phyloP scores from a whole-genome alignment of 2,888 invertebrate genomes.

The Atethmia centrago region DNA sequence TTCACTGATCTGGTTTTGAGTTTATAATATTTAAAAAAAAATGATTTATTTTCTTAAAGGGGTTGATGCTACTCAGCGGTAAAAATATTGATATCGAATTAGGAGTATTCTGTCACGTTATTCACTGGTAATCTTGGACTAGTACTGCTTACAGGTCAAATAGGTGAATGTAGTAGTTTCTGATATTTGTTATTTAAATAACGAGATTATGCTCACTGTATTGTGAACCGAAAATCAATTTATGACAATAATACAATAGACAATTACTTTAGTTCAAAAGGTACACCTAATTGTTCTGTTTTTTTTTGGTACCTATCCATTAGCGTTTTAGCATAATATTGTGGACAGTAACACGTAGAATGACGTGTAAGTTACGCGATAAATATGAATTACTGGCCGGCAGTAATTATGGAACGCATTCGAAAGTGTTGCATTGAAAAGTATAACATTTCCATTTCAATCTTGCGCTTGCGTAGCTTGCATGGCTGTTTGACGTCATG shows the following conservation, averaged over 20 bases:
- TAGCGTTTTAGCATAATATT: conserved; percentile 3
- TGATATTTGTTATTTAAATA: conserved; percentile 9
- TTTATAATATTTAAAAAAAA: neutral
- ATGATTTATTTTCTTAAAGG: neutral
- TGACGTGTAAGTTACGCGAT: conserved; percentile 46
- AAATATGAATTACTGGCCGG: conserved; percentile 41
- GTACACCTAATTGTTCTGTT: neutral
- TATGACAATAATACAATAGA: conserved; percentile 27
- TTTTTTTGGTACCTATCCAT: neutral
- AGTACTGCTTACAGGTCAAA: neutral
- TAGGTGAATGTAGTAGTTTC: neutral
- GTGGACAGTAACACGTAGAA: conserved; percentile 29
- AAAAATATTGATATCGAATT: neutral
- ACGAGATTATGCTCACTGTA: neutral
- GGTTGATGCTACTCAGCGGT: too few species aligned
- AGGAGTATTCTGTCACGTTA: neutral
- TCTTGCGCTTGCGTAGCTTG: conserved; percentile 24
- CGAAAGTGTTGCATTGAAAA: conserved; percentile 50
- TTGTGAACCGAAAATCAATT: conserved; percentile 1
- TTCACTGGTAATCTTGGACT: neutral
- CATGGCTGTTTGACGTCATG: conserved; percentile 21
- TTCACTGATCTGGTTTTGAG: neutral
- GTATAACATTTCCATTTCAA: conserved; percentile 29
- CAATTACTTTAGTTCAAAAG: neutral
- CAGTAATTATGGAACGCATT: conserved; percentile 51